Conservation (phyloP, 2,113 vertebrate species). For the Toxostoma redivivum region DNA sequence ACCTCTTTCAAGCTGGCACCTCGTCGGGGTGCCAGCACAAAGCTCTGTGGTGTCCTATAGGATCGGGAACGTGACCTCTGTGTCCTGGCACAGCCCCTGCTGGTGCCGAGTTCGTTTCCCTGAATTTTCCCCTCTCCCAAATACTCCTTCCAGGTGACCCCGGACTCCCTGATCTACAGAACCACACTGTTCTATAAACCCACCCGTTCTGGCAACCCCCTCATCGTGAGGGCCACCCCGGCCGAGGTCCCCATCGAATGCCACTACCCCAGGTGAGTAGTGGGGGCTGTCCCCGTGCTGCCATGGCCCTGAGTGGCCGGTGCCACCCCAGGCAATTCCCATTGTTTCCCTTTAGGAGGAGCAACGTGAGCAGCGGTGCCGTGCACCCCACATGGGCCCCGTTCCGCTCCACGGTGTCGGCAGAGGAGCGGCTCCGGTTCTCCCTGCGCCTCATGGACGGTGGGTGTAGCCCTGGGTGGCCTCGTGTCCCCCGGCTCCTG, state of each 20-base stretch:
- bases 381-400: neutral
- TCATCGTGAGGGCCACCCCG: neutral
- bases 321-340: neutral
- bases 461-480: neutral
- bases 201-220: neutral
- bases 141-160: neutral
- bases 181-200: neutral
- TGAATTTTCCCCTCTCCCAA: neutral
- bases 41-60: accelerated
- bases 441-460: neutral
- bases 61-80: neutral
- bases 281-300: neutral
- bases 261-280: neutral
- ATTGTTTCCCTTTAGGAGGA: neutral
- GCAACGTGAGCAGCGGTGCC: neutral
- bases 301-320: accelerated
- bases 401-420: neutral
- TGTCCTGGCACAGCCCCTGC: accelerated
- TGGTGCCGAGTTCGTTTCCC: accelerated
- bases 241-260: neutral
- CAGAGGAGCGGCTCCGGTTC: neutral
- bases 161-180: neutral
- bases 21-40: too few relatives aligned
- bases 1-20: accelerated
- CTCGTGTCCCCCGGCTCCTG: neutral